These are phyloP conservation scores for Hycleus phaleratus DNA, from an alignment of 1,140 invertebrate species.

Conservation along the genomic window DNA sequence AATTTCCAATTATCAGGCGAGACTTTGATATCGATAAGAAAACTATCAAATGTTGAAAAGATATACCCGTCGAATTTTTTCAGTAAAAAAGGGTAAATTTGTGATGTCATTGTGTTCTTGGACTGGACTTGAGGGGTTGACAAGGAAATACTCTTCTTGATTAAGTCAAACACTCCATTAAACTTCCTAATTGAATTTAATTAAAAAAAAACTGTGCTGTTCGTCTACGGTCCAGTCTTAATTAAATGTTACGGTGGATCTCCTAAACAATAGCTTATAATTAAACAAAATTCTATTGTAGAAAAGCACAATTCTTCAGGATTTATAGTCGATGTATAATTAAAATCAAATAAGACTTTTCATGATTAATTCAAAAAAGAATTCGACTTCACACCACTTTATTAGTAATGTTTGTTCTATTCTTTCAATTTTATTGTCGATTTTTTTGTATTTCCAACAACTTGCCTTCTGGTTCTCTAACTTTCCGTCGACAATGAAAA, in stretches of 20 bases:
- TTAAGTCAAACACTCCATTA: slow-evolving; percentile 21
- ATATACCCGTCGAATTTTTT: no score
- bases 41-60: no score
- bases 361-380: not conserved
- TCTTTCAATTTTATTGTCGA: no score
- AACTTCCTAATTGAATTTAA: slow-evolving; percentile 23
- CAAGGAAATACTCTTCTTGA: slow-evolving; percentile 15
- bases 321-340: not conserved
- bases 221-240: slow-evolving; percentile 17
- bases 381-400: not conserved
- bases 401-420: no score
- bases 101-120: no score
- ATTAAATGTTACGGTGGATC: slow-evolving; percentile 20
- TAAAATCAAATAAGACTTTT: not conserved
- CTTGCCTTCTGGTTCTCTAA: slow-evolving; percentile 1
- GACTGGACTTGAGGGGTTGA: not conserved
- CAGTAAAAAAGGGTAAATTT: no score
- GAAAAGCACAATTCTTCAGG: not conserved
- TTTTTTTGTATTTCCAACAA: not conserved
- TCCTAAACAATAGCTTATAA: slow-evolving; percentile 3
- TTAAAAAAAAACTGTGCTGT: slow-evolving; percentile 16
- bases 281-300: not conserved
- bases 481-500: not conserved
- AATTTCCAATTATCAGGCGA: no score
- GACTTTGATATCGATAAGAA: no score